Evolutionary conservation across 2,113 vertebrate genomes (phyloP).

Genomic region (Microtus montanus): DNA sequence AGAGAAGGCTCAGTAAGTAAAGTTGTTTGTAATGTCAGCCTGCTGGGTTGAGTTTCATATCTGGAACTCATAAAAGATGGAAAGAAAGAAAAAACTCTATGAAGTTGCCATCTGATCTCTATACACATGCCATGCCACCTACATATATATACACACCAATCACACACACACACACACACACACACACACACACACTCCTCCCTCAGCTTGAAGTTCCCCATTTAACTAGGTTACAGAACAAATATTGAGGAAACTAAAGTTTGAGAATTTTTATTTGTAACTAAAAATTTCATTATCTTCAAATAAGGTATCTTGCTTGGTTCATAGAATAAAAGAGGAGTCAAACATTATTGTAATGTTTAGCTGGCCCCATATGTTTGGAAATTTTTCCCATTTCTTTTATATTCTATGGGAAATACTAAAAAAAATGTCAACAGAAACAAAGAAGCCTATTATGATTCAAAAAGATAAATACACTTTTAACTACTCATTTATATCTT

Average conservation of each 20-base stretch:
- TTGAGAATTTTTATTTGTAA: conserved; percentile 21
- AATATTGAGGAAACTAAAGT: neutral
- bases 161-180: neutral
- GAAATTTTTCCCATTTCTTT: neutral
- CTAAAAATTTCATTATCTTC: conserved; percentile 21
- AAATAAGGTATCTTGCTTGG: neutral
- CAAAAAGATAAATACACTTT: conserved; percentile 8
- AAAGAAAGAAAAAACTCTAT: neutral
- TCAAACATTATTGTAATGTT: neutral
- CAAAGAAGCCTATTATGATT: neutral
- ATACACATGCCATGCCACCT: neutral
- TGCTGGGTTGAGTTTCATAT: no score
- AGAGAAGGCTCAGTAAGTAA: neutral
- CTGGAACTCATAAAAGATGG: neutral
- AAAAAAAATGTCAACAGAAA: conserved; percentile 40
- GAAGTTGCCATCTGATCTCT: neutral
- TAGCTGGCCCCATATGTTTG: neutral
- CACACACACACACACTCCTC: neutral
- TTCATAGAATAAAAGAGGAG: neutral
- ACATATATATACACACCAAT: no score
- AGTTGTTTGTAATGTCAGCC: neutral
- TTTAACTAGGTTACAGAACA: neutral
- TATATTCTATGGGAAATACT: neutral
- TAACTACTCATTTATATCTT: neutral
- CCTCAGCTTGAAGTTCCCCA: neutral